Conservation (phyloP, 2,797 vertebrate species). For the Phoebastria nigripes region DNA sequence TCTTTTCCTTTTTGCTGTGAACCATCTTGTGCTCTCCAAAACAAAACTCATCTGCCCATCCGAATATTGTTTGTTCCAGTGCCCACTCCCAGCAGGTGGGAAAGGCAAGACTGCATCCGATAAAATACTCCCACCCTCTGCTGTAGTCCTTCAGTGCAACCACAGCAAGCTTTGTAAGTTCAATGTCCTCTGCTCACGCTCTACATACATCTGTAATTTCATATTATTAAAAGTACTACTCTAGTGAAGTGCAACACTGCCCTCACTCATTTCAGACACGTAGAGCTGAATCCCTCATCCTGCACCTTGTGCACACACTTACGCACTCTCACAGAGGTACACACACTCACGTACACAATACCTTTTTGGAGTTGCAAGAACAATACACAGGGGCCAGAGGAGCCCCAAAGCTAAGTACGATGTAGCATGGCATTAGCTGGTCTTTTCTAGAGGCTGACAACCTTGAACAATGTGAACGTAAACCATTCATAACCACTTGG, state of each 20-base stretch:
- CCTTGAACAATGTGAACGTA: not conserved
- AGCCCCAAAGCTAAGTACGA: accelerated
- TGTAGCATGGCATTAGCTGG: not conserved
- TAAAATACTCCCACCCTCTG: not conserved
- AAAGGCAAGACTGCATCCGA: not conserved
- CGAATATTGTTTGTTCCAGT: not conserved
- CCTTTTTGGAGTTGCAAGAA: not conserved
- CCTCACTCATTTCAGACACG: not conserved
- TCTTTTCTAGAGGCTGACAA: not conserved
- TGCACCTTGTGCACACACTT: not conserved
- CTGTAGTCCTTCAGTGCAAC: not conserved
- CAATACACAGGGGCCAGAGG: accelerated
- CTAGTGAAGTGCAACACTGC: not conserved
- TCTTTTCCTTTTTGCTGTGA: not conserved
- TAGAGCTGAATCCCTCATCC: not conserved
- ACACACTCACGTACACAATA: too few species aligned
- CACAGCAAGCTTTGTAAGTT: not conserved
- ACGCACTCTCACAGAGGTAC: not conserved
- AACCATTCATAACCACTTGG: not conserved
- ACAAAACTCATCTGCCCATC: not conserved
- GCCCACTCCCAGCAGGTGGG: not conserved
- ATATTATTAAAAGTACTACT: not conserved
- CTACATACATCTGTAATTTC: not conserved
- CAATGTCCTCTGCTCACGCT: not conserved
- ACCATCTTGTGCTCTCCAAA: not conserved